Evolutionary conservation across 2,888 invertebrate genomes (phyloP).

Genomic region (Acrobasis suavella): DNA sequence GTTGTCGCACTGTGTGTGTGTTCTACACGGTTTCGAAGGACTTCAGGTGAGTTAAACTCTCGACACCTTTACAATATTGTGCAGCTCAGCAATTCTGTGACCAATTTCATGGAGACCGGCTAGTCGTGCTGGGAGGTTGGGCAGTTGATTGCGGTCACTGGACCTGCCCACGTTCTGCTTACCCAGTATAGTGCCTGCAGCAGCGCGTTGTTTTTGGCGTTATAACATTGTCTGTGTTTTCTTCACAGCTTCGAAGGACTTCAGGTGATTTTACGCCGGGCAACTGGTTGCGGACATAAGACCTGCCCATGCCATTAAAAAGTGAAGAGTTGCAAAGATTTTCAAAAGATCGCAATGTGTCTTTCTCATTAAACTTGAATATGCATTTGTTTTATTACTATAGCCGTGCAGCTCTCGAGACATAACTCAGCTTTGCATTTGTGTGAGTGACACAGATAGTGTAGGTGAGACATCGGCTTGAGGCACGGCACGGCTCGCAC

Average conservation of each 20-base stretch:
- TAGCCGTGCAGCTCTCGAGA: too few species aligned
- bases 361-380: too few species aligned
- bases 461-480: too few species aligned
- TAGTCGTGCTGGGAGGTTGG: constrained; percentile 65
- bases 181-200: constrained; percentile 52
- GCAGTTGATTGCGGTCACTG: constrained; percentile 48
- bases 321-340: background rate
- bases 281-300: too few species aligned
- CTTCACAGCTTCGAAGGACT: constrained; percentile 47
- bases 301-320: too few species aligned
- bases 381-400: too few species aligned
- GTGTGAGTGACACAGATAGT: too few species aligned
- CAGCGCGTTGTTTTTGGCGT: constrained; percentile 52
- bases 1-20: constrained; percentile 50
- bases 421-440: too few species aligned
- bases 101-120: background rate
- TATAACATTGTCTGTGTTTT: constrained; percentile 54
- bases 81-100: too few species aligned
- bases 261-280: constrained; percentile 35
- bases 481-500: too few species aligned
- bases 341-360: too few species aligned
- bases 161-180: constrained; percentile 38
- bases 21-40: constrained; percentile 48
- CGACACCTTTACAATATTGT: too few species aligned
- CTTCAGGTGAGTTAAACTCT: constrained; percentile 37